Base-by-base conservation (phyloP, 2,888 invertebrate species). In the Marronus borbonicus region DNA sequence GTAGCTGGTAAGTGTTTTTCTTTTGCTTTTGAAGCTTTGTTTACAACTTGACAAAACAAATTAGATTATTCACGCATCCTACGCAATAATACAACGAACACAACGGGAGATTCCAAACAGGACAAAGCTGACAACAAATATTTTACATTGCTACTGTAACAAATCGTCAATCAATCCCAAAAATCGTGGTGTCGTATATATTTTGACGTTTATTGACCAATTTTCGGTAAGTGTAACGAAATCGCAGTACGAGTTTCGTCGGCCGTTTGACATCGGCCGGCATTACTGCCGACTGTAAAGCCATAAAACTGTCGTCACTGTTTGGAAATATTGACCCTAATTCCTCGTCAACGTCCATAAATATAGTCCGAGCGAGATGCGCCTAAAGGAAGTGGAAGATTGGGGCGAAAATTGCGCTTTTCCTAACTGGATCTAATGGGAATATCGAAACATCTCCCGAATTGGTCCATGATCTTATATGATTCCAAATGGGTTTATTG, bases 281-380 rank as follows among this genome's bases (percentile, higher is more conserved):
- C 82, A 82, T 83, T 80, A 82, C 82, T 81, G 81, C 76, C 66
- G 76, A 82, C 83, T 83, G 83, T 82, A 80, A 82, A 82, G 83
- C 80, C 80, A 82, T 84, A 84, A 84, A 84, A 84, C 84, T 84
- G 84, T 84, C 84, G 83, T 82, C 84, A 84, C 83, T 84, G 84
- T 84, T 83, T 84, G 84, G 82, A 84, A 84, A 84, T 84, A 83
- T 83, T 82, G 81, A 76, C 80, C 79, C 78, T 75, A 72, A 80
- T 79, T 78, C 64, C 64, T 72, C 20, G 58, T 17, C 72, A 39
- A 58, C 28, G 52, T 69, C 52, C 52, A 31, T 69, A 69, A 69
- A 69, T 52, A 60, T 55, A 28, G 20, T 31, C 12, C 20, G 49
- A 12, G n/a, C 28, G 66, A 44, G 1, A 17, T 17, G 44, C 8